phyloP scores from a whole-genome alignment of 2,888 invertebrate species.

The Tholera decimalis region DNA sequence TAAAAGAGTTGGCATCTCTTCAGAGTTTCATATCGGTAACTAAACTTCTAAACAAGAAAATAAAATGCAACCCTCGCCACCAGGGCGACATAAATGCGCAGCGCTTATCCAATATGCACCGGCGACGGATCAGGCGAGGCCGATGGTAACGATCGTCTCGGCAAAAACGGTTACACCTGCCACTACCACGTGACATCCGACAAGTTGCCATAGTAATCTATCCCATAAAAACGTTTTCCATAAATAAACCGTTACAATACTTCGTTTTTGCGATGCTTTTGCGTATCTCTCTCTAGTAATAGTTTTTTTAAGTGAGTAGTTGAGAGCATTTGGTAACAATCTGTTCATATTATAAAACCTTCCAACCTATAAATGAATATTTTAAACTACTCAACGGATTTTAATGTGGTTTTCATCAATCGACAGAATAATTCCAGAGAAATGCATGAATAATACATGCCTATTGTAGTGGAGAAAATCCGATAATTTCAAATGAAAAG shows the following conservation, averaged over 20 bases:
- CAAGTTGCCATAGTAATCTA: constrained; percentile 33
- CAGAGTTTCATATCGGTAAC: constrained; percentile 7
- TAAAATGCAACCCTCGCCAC: constrained; percentile 41
- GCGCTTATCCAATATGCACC: constrained; percentile 60
- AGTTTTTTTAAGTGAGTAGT: constrained; percentile 27
- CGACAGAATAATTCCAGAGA: too few relatives aligned
- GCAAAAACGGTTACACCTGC: constrained; percentile 55
- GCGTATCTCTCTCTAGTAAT: constrained; percentile 28
- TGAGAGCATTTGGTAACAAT: too few relatives aligned
- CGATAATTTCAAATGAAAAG: too few relatives aligned
- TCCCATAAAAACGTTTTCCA: constrained; percentile 51
- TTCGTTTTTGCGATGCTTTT: constrained; percentile 36
- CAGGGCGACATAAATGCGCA: constrained; percentile 50
- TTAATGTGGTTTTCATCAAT: too few relatives aligned
- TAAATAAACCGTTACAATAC: constrained; percentile 43
- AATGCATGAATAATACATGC: too few relatives aligned
- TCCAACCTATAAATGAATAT: too few relatives aligned
- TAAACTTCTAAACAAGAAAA: constrained; percentile 43
- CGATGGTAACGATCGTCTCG: constrained; percentile 50
- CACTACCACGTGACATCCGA: constrained; percentile 49
- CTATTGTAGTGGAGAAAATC: too few relatives aligned
- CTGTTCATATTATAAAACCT: too few relatives aligned
- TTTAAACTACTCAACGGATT: too few relatives aligned
- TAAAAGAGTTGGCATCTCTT: constrained; percentile 14
- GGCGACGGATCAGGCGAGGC: constrained; percentile 23